Evolutionary conservation across 2,113 vertebrate species (phyloP).

Genomic region (Eidolon helvum): DNA sequence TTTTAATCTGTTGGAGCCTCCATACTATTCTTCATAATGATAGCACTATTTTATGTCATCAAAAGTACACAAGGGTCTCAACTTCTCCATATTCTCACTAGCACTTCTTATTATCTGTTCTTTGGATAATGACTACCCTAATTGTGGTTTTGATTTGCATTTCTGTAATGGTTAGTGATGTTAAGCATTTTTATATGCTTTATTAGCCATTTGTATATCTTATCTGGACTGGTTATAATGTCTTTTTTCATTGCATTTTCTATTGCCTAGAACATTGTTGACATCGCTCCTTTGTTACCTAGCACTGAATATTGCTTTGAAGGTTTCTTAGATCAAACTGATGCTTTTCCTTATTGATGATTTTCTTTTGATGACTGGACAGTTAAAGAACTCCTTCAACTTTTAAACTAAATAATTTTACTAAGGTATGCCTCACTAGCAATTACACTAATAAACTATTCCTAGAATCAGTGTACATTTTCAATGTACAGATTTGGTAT

Average conservation of each 20-base stretch:
- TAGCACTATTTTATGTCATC: not conserved
- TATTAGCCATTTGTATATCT: not conserved
- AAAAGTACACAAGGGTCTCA: not conserved
- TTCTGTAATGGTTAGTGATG: not conserved
- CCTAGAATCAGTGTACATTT: not conserved
- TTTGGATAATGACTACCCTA: not conserved
- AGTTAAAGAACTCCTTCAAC: not conserved
- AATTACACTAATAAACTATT: not conserved
- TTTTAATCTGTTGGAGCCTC: not conserved
- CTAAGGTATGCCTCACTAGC: not conserved
- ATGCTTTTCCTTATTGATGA: not conserved
- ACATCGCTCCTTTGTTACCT: not conserved
- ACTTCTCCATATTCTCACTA: not conserved
- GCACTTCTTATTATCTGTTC: not conserved
- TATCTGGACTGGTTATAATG: not conserved
- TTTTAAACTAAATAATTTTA: not conserved
- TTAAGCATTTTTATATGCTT: not conserved
- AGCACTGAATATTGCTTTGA: not conserved
- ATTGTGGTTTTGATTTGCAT: not conserved
- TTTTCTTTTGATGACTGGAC: not conserved
- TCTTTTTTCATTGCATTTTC: not conserved
- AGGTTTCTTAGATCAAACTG: not conserved
- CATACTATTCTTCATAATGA: not conserved
- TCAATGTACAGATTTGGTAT: not conserved
- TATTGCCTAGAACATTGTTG: not conserved